Evolutionary conservation across 2,797 vertebrate genomes (phyloP).

Genomic region (Anabacerthia variegaticeps): DNA sequence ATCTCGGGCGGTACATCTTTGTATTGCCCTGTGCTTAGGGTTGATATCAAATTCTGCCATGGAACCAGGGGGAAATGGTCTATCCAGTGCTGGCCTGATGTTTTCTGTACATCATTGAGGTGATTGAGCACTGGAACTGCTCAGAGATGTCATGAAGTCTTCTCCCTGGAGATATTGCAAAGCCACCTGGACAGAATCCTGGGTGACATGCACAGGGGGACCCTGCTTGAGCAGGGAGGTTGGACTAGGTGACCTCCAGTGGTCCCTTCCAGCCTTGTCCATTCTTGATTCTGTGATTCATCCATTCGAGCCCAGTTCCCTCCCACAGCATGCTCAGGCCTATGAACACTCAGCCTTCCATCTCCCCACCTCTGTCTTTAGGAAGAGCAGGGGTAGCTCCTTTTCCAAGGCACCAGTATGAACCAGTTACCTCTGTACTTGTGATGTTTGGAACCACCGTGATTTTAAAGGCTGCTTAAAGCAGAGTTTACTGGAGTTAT

Average conservation of each 20-base stretch:
- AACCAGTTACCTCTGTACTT: background rate
- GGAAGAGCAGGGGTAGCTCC: background rate
- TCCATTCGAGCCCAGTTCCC: background rate
- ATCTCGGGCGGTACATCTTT: background rate
- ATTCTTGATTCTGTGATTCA: background rate
- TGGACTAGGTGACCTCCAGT: background rate
- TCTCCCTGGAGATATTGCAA: background rate
- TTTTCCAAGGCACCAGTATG: background rate
- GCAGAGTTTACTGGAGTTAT: constrained; percentile 68
- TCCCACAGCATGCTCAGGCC: background rate
- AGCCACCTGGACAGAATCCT: background rate
- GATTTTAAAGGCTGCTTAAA: constrained; percentile 64
- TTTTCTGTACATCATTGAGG: background rate
- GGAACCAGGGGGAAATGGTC: background rate
- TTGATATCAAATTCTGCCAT: background rate
- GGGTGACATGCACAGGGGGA: fast-evolving
- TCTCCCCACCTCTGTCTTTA: background rate
- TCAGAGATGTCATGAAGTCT: background rate
- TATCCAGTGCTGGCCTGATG: background rate
- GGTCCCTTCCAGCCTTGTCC: background rate
- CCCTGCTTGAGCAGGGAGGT: background rate
- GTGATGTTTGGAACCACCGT: constrained; percentile 25
- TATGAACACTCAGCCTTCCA: background rate
- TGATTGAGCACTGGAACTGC: background rate
- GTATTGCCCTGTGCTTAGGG: background rate